Conservation (phyloP, 2,113 vertebrate genomes). For the Conger conger region DNA sequence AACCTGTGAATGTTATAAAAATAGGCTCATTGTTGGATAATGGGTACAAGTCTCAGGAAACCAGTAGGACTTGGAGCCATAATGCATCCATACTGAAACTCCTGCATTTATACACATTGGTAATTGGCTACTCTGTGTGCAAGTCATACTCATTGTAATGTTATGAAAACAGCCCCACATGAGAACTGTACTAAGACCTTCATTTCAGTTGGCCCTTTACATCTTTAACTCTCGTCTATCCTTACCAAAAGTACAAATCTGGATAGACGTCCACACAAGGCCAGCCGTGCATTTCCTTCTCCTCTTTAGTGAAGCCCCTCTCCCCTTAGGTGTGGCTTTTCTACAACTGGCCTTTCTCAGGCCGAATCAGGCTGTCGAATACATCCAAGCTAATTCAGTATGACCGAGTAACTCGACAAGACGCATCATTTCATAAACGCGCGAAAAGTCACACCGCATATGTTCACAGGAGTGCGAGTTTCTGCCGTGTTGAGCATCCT, state of each 20-base stretch:
- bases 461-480: not conserved
- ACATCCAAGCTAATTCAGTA: not conserved
- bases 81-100: not conserved
- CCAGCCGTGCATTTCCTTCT: no score
- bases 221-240: no score
- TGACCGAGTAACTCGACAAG: not conserved
- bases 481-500: not conserved
- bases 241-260: no score
- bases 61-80: not conserved
- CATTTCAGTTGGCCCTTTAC: no score
- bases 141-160: not conserved
- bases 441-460: not conserved
- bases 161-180: no score
- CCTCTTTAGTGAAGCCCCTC: no score
- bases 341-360: not conserved
- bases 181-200: no score
- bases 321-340: no score
- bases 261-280: no score
- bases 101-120: not conserved
- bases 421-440: not conserved
- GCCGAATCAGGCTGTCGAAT: not conserved
- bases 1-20: not conserved
- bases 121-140: not conserved
- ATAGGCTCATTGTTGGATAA: not conserved
- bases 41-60: not conserved